A percentile compares a stretch with the other conserved stretches of the same genome.
These are phyloP conservation scores for Melipona beecheii DNA, from an alignment of 2,888 invertebrate genomes.

Conservation along the genomic window DNA sequence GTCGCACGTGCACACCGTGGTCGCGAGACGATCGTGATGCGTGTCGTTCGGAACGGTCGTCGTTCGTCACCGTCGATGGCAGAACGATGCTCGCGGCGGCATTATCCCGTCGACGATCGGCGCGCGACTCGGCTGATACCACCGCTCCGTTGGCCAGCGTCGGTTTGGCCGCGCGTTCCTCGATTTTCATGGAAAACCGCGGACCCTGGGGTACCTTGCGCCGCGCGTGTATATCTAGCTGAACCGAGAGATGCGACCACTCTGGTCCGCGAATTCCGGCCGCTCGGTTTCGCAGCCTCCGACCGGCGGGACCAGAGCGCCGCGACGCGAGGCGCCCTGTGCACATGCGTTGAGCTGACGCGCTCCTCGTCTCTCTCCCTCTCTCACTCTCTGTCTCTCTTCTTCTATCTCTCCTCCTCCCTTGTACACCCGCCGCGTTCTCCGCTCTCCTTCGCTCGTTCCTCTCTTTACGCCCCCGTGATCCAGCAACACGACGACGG, in stretches of 20 bases:
- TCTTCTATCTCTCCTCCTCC: slow-evolving; percentile 50
- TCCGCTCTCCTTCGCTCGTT: slow-evolving; percentile 15
- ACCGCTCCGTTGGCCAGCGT: slow-evolving; percentile 67
- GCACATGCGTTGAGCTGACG: slow-evolving; percentile 83
- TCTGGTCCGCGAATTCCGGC: slow-evolving; percentile 83
- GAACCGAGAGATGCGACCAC: slow-evolving; percentile 82
- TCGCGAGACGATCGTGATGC: slow-evolving; percentile 40
- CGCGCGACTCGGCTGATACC: slow-evolving; percentile 42
- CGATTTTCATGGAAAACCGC: slow-evolving; percentile 71
- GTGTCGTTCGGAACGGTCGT: slow-evolving; percentile 32
- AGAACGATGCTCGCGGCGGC: slow-evolving; percentile 39
- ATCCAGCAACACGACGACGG: slow-evolving; percentile 65
- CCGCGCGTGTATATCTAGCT: slow-evolving; percentile 71
- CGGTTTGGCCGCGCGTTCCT: slow-evolving; percentile 62
- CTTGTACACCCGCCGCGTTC: slow-evolving; percentile 52
- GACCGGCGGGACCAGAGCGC: slow-evolving; percentile 80
- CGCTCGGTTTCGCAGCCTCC: slow-evolving; percentile 82
- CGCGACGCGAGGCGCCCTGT: slow-evolving; percentile 82
- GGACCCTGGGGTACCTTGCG: slow-evolving; percentile 56
- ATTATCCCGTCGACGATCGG: slow-evolving; percentile 58
- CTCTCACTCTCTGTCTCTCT: slow-evolving; percentile 34
- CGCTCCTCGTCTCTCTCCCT: slow-evolving; percentile 53
- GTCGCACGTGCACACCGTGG: slow-evolving; percentile 65
- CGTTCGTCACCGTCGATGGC: slow-evolving; percentile 68
- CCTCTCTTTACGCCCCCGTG: slow-evolving; percentile 68